Percentiles rank a stretch among this genome's conserved stretches.
phyloP scores from a whole-genome alignment of 1,140 invertebrate genomes.

The Trichonephila clavipes region DNA sequence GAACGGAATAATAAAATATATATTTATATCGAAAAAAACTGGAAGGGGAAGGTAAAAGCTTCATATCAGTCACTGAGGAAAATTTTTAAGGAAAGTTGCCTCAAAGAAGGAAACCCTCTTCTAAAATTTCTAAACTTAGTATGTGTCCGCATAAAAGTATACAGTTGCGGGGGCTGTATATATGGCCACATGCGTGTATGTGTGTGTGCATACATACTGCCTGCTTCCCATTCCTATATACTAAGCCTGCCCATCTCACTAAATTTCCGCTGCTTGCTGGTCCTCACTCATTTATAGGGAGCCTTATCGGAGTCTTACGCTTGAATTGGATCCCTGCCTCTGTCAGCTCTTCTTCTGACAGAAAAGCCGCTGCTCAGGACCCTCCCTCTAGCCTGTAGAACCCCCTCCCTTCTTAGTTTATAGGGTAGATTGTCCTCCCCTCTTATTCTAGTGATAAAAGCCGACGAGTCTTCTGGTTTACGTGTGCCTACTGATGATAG shows the following conservation, averaged over 20 bases:
- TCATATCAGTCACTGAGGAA: slow-evolving; percentile 31
- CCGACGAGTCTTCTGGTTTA: slow-evolving; percentile 26
- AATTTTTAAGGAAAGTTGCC: slow-evolving; percentile 27
- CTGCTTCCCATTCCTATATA: slow-evolving; percentile 48
- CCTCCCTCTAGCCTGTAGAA: neutral
- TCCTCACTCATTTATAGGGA: slow-evolving; percentile 32
- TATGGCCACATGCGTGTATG: neutral
- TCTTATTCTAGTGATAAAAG: slow-evolving; percentile 58
- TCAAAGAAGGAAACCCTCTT: neutral
- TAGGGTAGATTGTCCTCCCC: slow-evolving; percentile 36
- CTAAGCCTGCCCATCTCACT: slow-evolving; percentile 58
- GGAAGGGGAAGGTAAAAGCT: slow-evolving; percentile 10
- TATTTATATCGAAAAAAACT: slow-evolving; percentile 4
- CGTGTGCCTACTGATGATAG: slow-evolving; percentile 63
- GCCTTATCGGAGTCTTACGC: slow-evolving; percentile 68
- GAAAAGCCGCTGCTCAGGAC: slow-evolving; percentile 31
- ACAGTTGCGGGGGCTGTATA: slow-evolving; percentile 39
- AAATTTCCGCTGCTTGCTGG: slow-evolving; percentile 51
- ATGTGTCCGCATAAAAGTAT: slow-evolving; percentile 23
- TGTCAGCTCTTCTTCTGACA: slow-evolving; percentile 69
- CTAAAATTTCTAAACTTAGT: slow-evolving; percentile 11
- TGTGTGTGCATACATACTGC: slow-evolving; percentile 42
- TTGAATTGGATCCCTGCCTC: slow-evolving; percentile 44
- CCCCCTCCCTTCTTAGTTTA: slow-evolving; percentile 44
- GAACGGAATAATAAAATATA: slow-evolving; percentile 23